Conservation (phyloP, 2,888 invertebrate species). For the Eristalis arbustorum region DNA sequence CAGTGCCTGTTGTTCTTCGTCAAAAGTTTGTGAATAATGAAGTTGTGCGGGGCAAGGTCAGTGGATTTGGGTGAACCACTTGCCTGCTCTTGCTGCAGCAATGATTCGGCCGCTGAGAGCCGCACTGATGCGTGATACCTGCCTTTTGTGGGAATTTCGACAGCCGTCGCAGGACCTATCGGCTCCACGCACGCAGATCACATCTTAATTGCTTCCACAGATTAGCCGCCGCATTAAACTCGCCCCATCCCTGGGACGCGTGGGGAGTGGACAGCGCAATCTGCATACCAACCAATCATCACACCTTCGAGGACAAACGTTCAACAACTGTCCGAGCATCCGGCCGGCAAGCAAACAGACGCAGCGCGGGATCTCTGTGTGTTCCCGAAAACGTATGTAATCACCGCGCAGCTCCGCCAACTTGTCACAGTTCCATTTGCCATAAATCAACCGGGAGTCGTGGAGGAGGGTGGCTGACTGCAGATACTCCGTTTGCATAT, state of each 20-base stretch:
- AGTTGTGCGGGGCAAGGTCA: not conserved
- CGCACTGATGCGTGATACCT: too few relatives aligned
- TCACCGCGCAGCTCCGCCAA: conserved; percentile 28
- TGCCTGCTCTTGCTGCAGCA: too few relatives aligned
- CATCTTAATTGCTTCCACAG: too few relatives aligned
- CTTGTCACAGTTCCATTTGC: conserved; percentile 38
- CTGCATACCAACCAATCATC: conserved; percentile 1
- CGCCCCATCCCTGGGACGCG: too few relatives aligned
- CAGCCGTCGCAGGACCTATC: too few relatives aligned
- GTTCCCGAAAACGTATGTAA: conserved; percentile 26
- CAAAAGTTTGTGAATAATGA: not conserved
- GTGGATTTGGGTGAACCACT: not conserved
- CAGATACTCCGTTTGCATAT: conserved; percentile 21
- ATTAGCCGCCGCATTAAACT: too few relatives aligned
- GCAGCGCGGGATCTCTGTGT: too few relatives aligned
- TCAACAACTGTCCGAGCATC: not conserved
- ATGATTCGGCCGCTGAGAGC: too few relatives aligned
- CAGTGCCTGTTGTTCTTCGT: not conserved
- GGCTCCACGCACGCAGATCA: too few relatives aligned
- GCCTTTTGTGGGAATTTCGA: too few relatives aligned
- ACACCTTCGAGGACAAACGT: not conserved
- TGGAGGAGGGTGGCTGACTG: not conserved
- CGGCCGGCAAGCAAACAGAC: not conserved
- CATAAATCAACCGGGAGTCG: conserved; percentile 36
- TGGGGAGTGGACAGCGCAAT: not conserved